Percentiles rank a stretch among this genome's conserved stretches.
These are phyloP conservation scores for Ciona savignyi DNA, from an alignment of 23 tunicate genomes.

Conservation along the genomic window DNA sequence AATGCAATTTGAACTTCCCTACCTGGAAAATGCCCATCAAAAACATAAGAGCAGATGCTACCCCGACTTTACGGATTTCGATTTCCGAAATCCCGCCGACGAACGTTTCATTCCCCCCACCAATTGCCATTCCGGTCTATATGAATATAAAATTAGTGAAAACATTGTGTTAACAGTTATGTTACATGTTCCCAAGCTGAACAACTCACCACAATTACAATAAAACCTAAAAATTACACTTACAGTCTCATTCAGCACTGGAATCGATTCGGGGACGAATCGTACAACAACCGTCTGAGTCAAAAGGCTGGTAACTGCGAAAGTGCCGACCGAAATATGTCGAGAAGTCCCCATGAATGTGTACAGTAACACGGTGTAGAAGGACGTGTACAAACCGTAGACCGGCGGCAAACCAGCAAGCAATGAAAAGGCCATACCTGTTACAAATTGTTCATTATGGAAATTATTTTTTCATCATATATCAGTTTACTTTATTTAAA, in stretches of 20 bases:
- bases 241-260: neutral
- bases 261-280: conserved; percentile 25
- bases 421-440: conserved; percentile 84
- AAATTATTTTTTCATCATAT: neutral
- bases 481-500: neutral
- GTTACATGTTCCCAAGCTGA: no score
- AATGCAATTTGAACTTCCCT: neutral
- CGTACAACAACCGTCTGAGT: conserved; percentile 56
- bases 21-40: conserved; percentile 87
- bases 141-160: neutral
- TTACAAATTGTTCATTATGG: neutral
- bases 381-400: conserved; percentile 88
- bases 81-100: conserved; percentile 14
- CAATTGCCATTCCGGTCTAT: neutral
- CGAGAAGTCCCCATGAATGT: conserved; percentile 92
- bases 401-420: conserved; percentile 84
- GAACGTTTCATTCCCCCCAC: neutral
- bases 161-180: neutral
- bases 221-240: neutral
- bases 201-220: no score
- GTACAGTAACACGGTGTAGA: conserved; percentile 74
- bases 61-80: conserved; percentile 51
- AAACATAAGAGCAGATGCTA: conserved; percentile 73
- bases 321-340: conserved; percentile 84
- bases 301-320: conserved; percentile 74